Evolutionary conservation across 2,888 invertebrate species (phyloP), one percentile per base, ranked within the genome.

Genomic region (Noctua janthe): DNA sequence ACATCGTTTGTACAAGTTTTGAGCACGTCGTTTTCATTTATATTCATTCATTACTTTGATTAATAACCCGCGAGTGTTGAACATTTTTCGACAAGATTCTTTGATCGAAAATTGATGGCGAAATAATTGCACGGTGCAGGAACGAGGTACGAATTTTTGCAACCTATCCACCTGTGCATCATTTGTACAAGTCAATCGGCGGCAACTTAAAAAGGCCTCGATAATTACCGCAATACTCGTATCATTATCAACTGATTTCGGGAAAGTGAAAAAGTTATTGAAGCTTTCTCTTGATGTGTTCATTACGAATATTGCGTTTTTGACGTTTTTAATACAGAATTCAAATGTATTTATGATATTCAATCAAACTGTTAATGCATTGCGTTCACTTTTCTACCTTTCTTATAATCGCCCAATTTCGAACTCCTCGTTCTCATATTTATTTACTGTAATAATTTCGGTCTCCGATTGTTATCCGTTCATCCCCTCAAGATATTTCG

Each of bases 21-120:
- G 76, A 81, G 67, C 81, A 78, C 64, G 62, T 80, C 79, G 75
- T 79, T 79, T 82, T 74, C 69, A 78, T 79, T 78, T 80, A 62
- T 74, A 81, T 80, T 78, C 87, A 82, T 88, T 85, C 39, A 83
- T 87, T 89, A 83, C 70, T 75, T 86, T 88, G 81, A 86, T 89
- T 89, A 78, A 88, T 88, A 81, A 81, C 86, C 35, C 10, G 29
- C 67, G 78, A 81, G 84, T 81, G 80, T 79, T 84, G 78, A 80
- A 88, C 87, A 85, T 78, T 87, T 90, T 90, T 91, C 88, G 90
- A 90, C 90, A 87, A 86, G 85, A 87, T 90, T 88, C 85, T 92
- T 91, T 92, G 93, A 93, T 94, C 91, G 93, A 93, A 93, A 93
- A 94, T 94, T 94, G 93, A 95, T 95, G 93, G 90, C 77, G 76